These are phyloP conservation scores for Drosophila picticornis DNA, from an alignment of 2,888 invertebrate genomes.

Conservation along the genomic window DNA sequence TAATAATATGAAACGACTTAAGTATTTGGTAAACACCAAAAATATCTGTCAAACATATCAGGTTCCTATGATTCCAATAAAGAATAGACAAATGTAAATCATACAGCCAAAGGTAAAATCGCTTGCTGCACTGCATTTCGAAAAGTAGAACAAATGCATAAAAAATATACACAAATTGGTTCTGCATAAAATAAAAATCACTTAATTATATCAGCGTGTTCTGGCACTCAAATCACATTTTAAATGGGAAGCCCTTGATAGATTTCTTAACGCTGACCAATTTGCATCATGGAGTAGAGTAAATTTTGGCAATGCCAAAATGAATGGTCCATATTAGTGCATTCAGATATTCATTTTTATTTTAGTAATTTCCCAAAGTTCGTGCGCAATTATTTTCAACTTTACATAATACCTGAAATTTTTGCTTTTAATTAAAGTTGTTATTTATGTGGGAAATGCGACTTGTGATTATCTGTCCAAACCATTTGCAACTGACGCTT, in stretches of 20 bases:
- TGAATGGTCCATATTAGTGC: background rate
- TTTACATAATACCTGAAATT: constrained; percentile 13
- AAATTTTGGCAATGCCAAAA: background rate
- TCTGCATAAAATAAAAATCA: background rate
- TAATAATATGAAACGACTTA: too few species aligned
- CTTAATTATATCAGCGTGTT: background rate
- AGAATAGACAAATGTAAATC: background rate
- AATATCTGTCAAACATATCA: background rate
- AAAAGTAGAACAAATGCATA: background rate
- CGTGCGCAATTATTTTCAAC: background rate
- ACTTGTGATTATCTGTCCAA: constrained; percentile 4
- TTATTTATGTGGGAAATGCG: constrained; percentile 1
- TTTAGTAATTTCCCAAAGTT: background rate
- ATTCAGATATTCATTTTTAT: background rate
- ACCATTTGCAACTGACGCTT: constrained; percentile 33
- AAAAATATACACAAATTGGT: rapidly evolving
- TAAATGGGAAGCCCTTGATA: background rate
- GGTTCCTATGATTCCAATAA: background rate
- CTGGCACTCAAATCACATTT: background rate
- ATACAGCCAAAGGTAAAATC: background rate
- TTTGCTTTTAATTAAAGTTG: constrained; percentile 50
- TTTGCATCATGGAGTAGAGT: background rate
- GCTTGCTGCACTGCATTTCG: background rate
- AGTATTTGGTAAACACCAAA: background rate
- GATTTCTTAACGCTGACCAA: background rate